Base-by-base conservation (phyloP, 2,888 invertebrate genomes). In the Andrena dorsata region DNA sequence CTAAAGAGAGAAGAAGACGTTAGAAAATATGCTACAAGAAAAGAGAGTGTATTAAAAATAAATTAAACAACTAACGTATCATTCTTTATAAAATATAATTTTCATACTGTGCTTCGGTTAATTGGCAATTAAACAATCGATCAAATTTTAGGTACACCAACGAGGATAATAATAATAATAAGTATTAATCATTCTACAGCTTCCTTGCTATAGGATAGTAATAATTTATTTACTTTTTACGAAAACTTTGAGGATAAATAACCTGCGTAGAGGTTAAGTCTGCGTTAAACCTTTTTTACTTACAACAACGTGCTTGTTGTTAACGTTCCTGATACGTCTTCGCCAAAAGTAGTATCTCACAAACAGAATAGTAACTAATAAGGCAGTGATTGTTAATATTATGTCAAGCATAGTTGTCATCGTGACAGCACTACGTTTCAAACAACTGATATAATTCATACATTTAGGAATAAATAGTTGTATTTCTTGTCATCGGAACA, bases 1-100 rank as follows among this genome's bases (percentile, higher is more conserved):
- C 96, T 96, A 4, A 79, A 71, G 51, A 68, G 72, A 41, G n/a
- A 58, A 26, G 8, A n/a, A 30, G n/a, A 60, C 2, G 2, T 30
- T 10, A 32, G 16, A 23, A 69, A 26, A 32, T 16, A 23, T 20
- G 16, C 47, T 26, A 32, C 26, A 2, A 16, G 16, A 13, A 47
- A 47, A n/a, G 3, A 16, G 32, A 23, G n/a, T n/a, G 13, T 28
- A 61, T 5, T 41, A 41, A 41, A 5, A 23, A 35, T 16, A 28
- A 20, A 4, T 35, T 13, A 53, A 16, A 23, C 2, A n/a, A 23
- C 26, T 5, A 41, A 23, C 49, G 4, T 20, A 56, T 20, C 8
- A 3, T 10, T 56, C 20, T 23, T 3, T 16, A 23, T 10, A 20
- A n/a, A 32, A 28, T 0, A 35, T 16, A 8, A 7, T 32, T 16